Evolutionary conservation across 2,888 invertebrate species (phyloP), one percentile per base, ranked within the genome.

Genomic region (Anorthoa munda): DNA sequence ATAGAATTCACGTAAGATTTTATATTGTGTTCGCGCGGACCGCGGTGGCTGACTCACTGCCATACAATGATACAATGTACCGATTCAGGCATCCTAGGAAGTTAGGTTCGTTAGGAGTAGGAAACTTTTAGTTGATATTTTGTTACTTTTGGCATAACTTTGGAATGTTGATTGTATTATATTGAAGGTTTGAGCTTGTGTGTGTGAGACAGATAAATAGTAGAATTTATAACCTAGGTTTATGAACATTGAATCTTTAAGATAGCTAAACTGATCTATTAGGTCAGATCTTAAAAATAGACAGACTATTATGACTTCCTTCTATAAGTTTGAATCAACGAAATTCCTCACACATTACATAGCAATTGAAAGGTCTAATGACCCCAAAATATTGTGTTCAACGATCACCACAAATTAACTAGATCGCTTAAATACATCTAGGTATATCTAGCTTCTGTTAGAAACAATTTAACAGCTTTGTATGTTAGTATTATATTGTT

Each of bases 1-100:
- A 90, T 90, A 90, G 90, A 88, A 86, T 87, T 83, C 86, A 85
- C 84, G 87, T 87, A 88, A 88, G 84, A 86, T 89, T 85, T 82
- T 82, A 85, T 83, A 86, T 79, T 61, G 31, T 75, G 74, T 75
- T 80, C 75, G 77, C 72, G 82, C 76, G 83, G 77, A 74, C 77
- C 72, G 82, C 76, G 83, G 77, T 70, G 77, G 73, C 75, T 90
- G 90, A 90, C 83, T 89, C 90, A 90, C 75, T 75, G 59, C 56
- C 64, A 65, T 79, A n/a, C n/a, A n/a, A n/a, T n/a, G n/a, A n/a
- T 39, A 81, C 72, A 79, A 76, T 81, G 76, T 80, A 72, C 61
- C 21, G 64, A 85, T 58, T 74, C 58, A 61, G 50, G 46, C 50
- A 12, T 39, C 51, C 50, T 76, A 77, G 70, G 58, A 63, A 68